Percentiles rank a stretch among this genome's conserved stretches.
Conservation (phyloP, 2,888 invertebrate species). For the Plusia festucae region DNA sequence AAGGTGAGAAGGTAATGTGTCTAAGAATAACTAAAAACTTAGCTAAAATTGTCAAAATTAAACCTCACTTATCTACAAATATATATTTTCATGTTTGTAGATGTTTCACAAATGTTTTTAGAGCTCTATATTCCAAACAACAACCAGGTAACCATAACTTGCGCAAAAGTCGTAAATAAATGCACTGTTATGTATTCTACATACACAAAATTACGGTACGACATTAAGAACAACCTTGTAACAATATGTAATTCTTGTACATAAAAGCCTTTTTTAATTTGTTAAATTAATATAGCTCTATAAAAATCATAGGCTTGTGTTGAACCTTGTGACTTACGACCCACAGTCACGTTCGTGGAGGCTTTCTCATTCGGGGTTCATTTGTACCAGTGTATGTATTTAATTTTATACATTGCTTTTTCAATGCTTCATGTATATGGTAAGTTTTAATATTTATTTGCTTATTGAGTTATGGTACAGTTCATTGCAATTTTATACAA, state of each 20-base stretch:
- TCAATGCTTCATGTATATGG: not conserved
- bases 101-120: no score
- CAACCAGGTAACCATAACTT: no score
- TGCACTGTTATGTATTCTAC: not conserved
- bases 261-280: conserved; percentile 51
- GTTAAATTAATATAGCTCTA: conserved; percentile 45
- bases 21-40: no score
- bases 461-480: no score
- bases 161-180: no score
- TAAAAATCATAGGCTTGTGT: conserved; percentile 45
- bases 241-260: conserved; percentile 47
- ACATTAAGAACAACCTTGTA: conserved; percentile 35
- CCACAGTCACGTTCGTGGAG: conserved; percentile 33
- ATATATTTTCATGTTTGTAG: no score
- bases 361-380: not conserved
- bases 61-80: no score
- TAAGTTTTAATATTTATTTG: not conserved
- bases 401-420: not conserved
- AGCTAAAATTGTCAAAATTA: no score
- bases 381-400: conserved; percentile 1
- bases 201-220: conserved; percentile 21
- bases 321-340: conserved; percentile 42
- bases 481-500: no score
- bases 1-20: no score
- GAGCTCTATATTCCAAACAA: no score